Percentiles rank a stretch among this genome's conserved stretches.
phyloP scores from a whole-genome alignment of 2,888 invertebrate species.

The Chrysina gloriosa region DNA sequence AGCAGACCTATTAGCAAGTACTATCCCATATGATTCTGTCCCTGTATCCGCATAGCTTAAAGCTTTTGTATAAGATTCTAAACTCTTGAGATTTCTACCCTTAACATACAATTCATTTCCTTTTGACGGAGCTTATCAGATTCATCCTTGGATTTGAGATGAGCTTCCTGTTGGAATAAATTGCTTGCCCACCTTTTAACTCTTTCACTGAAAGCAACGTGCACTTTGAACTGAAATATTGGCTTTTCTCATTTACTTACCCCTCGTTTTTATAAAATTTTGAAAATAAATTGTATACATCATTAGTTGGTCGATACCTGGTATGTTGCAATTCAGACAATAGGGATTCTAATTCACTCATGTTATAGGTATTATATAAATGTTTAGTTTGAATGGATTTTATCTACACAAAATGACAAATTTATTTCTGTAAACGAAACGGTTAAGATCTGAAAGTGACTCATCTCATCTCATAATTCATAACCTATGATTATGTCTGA shows the following conservation, averaged over 20 bases:
- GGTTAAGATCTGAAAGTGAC: no score
- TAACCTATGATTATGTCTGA: no score
- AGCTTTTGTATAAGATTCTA: constrained; percentile 73
- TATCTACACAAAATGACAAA: no score
- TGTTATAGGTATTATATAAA: not conserved
- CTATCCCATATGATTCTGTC: constrained; percentile 71
- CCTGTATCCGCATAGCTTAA: constrained; percentile 70
- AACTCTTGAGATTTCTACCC: constrained; percentile 15
- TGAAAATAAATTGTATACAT: constrained; percentile 7
- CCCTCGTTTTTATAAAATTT: constrained; percentile 6
- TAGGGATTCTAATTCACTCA: constrained; percentile 2
- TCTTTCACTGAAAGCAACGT: not conserved
- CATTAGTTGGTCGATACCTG: not conserved
- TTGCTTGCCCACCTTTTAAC: not conserved
- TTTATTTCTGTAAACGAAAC: no score
- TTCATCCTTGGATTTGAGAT: not conserved
- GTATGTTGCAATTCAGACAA: not conserved
- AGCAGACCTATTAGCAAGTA: constrained; percentile 78
- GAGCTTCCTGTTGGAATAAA: not conserved
- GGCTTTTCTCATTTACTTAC: not conserved
- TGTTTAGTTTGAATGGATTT: not conserved
- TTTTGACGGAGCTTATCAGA: constrained; percentile 30
- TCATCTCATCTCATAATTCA: no score
- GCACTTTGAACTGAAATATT: not conserved
- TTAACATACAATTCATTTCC: constrained; percentile 37